A percentile compares a stretch with the other conserved stretches of the same genome.
These are phyloP conservation scores for Phyllotreta cruciferae DNA, from an alignment of 2,888 invertebrate genomes.

Conservation along the genomic window DNA sequence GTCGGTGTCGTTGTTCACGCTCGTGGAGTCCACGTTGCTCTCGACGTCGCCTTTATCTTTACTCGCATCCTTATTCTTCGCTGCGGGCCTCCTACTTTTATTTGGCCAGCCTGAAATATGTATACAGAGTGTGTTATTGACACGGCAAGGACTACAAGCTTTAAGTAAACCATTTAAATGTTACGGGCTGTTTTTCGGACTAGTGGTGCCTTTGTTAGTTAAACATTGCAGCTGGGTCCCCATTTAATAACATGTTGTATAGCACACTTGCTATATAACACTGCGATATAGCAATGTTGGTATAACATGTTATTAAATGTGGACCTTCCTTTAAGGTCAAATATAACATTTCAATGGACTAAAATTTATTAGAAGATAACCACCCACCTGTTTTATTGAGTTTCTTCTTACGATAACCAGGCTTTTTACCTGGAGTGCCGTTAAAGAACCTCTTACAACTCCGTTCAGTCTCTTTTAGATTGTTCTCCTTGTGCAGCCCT, in stretches of 20 bases:
- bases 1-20: slow-evolving; percentile 46
- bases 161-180: no score
- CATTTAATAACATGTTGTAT: no score
- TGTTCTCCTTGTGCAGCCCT: slow-evolving; percentile 59
- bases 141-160: no score
- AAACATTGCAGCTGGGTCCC: no score
- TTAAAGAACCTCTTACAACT: slow-evolving; percentile 42
- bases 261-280: no score
- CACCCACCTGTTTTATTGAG: slow-evolving; percentile 73
- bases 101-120: slow-evolving; percentile 71
- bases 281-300: no score
- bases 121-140: no score
- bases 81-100: slow-evolving; percentile 58
- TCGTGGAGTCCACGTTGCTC: slow-evolving; percentile 48
- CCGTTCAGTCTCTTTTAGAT: slow-evolving; percentile 52
- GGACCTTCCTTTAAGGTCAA: no score
- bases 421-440: slow-evolving; percentile 52
- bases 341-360: no score
- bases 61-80: slow-evolving; percentile 54
- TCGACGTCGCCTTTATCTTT: slow-evolving; percentile 47
- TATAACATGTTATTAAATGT: no score
- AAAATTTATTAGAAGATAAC: not conserved
- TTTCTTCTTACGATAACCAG: slow-evolving; percentile 66
- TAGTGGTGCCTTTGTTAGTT: no score
- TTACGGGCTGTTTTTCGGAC: no score